phyloP scores from a whole-genome alignment of 2,888 invertebrate genomes.

The Suillia variegata region DNA sequence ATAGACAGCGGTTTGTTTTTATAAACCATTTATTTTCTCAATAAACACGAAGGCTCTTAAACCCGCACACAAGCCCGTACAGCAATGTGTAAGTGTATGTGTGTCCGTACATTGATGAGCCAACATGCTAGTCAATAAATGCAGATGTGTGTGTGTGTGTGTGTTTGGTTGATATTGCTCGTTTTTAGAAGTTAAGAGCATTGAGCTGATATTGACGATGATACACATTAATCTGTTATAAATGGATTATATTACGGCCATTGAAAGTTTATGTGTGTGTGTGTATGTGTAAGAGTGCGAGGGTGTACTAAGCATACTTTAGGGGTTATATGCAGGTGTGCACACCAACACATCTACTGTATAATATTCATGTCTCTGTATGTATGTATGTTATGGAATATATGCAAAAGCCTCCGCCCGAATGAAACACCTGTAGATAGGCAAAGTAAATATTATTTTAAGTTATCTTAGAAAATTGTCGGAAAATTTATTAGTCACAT shows the following conservation, averaged over 20 bases:
- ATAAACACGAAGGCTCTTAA: slow-evolving; percentile 42
- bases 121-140: no score
- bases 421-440: slow-evolving; percentile 23
- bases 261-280: slow-evolving; percentile 10
- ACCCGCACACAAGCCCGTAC: slow-evolving; percentile 6
- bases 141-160: no score
- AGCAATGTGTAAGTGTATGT: not conserved
- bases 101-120: not conserved
- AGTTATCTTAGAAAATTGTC: slow-evolving; percentile 5
- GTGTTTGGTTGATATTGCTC: not conserved
- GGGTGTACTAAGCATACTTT: not conserved
- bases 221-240: slow-evolving; percentile 27
- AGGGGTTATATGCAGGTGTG: not conserved
- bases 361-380: no score
- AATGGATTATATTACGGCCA: slow-evolving; percentile 26
- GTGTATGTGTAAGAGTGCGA: not conserved
- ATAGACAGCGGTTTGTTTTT: slow-evolving; percentile 12
- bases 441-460: slow-evolving; percentile 9
- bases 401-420: no score
- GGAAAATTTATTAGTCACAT: slow-evolving; percentile 13
- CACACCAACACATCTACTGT: no score
- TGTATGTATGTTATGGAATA: no score
- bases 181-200: slow-evolving; percentile 5
- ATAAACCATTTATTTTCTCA: slow-evolving; percentile 53
- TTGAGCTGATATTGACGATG: slow-evolving; percentile 10